Evolutionary conservation across 2,113 vertebrate species (phyloP), one percentile per base, ranked within the genome.

Genomic region (Salvelinus fontinalis): DNA sequence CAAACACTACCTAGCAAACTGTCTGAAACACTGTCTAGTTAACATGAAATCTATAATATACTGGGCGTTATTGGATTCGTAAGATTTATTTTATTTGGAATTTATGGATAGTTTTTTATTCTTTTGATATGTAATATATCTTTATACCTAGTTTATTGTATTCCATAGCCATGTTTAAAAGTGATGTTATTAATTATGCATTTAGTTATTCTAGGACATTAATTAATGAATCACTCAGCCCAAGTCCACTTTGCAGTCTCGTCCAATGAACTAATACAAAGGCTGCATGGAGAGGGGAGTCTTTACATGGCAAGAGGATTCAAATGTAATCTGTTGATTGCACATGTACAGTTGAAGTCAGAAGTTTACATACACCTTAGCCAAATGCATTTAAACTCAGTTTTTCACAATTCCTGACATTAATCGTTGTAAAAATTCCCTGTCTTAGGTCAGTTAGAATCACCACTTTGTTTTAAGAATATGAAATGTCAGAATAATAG

Each of bases 11-110:
- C 57, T 75, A 54, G 74, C 4, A 74, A 79, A 80, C 48, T 77
- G 80, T 31, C 49, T 5, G 29, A 75, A 79, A 67, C 66, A 68
- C 73, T 79, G 29, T 62, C 39, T 67, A 60, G 73, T 54, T 74
- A 49, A 79, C 71, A 75, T 65, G 5, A 48, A 62, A 75, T 72
- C 74, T 79, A 69, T 67, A 76, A 80, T 65, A 69, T 81, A 72
- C 72, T 67, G 9, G 27, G 82, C 77, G 79, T 74, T 77, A 68
- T 49, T 60, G 16, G 18, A 67, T 60, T 82, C 77, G 22, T 65
- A 74, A 70, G 70, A 71, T 67, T 49, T 73, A 68, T 9, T 70
- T 75, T 82, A 54, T 54, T 54, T 54, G 0, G 51, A 54, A 54
- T 64, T 12, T 39, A 60, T 77, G 39, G 60, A 78, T 48, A 71